These are phyloP conservation scores for zebrafish (Danio rerio) DNA, from an alignment of 2,113 vertebrate genomes.

Conservation along the genomic window DNA sequence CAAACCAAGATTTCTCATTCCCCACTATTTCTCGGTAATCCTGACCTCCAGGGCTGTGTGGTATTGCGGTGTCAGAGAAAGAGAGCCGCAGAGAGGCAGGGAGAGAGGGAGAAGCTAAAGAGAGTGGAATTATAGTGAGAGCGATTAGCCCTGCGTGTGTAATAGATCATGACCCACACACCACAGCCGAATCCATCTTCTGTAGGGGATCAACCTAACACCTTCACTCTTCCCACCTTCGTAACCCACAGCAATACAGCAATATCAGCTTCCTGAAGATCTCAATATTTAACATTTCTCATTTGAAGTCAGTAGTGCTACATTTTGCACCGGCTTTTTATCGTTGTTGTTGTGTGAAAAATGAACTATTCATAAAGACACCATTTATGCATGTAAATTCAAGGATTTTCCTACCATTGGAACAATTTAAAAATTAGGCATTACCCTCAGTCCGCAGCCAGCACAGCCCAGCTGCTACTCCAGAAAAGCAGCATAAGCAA, in stretches of 20 bases:
- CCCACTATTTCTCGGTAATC: slow-evolving; percentile 7
- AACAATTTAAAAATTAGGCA: background rate
- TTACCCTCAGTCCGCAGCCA: background rate
- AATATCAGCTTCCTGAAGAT: background rate
- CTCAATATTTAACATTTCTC: background rate
- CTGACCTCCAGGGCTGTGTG: slow-evolving; percentile 6
- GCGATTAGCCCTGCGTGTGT: slow-evolving; percentile 44
- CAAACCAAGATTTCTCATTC: slow-evolving; percentile 29
- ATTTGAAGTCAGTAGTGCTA: background rate
- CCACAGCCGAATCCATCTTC: slow-evolving; percentile 24
- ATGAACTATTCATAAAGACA: background rate
- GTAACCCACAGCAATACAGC: background rate
- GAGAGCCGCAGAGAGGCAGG: background rate
- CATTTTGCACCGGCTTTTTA: background rate
- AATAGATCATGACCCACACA: slow-evolving; percentile 41
- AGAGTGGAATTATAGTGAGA: slow-evolving; percentile 31
- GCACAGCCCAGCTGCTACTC: background rate
- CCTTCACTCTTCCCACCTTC: background rate
- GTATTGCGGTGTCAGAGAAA: slow-evolving; percentile 7
- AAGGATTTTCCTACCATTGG: background rate
- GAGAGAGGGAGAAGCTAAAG: background rate
- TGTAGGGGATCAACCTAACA: slow-evolving; percentile 5
- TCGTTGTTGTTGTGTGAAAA: background rate
- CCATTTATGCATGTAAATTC: background rate
- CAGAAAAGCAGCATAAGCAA: background rate